These are phyloP conservation scores for Cydia fagiglandana DNA, from an alignment of 1,140 invertebrate genomes.

Conservation along the genomic window DNA sequence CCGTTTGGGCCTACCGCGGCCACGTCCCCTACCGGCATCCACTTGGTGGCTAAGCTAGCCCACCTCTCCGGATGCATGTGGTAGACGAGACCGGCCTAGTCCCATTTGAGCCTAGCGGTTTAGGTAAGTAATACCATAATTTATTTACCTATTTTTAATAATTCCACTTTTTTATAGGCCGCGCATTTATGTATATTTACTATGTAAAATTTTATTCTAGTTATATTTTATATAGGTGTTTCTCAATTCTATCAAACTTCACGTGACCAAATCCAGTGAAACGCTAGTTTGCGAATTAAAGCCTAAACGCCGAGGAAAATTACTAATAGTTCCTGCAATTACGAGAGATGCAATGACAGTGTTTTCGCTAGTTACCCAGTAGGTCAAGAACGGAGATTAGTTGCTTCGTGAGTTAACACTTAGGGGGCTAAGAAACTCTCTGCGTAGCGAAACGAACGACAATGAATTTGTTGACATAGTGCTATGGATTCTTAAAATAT, in stretches of 20 bases:
- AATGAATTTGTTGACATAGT: neutral
- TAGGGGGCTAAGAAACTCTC: neutral
- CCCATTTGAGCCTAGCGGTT: too few relatives aligned
- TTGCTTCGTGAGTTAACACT: constrained; percentile 16
- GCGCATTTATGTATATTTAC: too few relatives aligned
- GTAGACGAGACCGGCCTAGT: too few relatives aligned
- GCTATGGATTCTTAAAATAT: neutral
- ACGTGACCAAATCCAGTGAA: neutral
- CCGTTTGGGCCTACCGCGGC: too few relatives aligned
- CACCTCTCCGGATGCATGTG: too few relatives aligned
- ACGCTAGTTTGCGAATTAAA: neutral
- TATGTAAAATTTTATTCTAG: too few relatives aligned
- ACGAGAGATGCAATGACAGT: neutral
- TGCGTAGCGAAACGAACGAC: neutral
- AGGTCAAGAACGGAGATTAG: constrained; percentile 26
- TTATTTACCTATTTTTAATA: too few relatives aligned
- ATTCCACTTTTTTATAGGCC: too few relatives aligned
- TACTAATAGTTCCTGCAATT: constrained; percentile 10
- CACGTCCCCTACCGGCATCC: too few relatives aligned
- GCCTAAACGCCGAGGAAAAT: constrained; percentile 18
- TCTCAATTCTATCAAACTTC: neutral
- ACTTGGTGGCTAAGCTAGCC: too few relatives aligned
- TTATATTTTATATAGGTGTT: too few relatives aligned
- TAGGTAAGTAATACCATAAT: too few relatives aligned
- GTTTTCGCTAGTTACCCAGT: constrained; percentile 24